Percentiles rank a stretch among this genome's conserved stretches.
phyloP scores from a whole-genome alignment of 2,797 vertebrate species.

The Delichon dasypus region DNA sequence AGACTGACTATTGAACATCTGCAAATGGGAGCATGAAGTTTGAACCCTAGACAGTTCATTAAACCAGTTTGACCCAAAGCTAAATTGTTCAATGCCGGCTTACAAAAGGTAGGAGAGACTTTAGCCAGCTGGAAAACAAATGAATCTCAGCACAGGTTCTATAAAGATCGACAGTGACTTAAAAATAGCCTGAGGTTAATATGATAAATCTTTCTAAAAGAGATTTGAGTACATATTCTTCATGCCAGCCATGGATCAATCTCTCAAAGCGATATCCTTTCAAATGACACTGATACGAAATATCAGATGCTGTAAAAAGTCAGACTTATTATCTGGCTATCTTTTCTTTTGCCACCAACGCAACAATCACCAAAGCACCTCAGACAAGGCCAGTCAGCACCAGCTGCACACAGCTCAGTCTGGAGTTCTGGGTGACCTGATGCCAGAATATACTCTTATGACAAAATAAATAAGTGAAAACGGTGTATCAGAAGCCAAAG shows the following conservation, averaged over 20 bases:
- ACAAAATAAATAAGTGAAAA: background rate
- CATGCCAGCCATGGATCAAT: conserved; percentile 75
- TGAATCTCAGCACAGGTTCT: conserved; percentile 74
- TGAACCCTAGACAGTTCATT: conserved; percentile 64
- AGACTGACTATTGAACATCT: conserved; percentile 55
- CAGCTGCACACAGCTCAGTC: background rate
- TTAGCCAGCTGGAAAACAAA: conserved; percentile 77
- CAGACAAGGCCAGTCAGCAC: background rate
- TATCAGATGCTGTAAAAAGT: conserved; percentile 60
- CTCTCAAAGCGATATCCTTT: conserved; percentile 71
- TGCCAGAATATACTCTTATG: background rate
- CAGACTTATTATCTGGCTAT: conserved; percentile 36
- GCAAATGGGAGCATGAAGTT: conserved; percentile 58
- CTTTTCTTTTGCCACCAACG: background rate
- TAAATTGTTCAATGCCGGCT: conserved; percentile 74
- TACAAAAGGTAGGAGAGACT: conserved; percentile 76
- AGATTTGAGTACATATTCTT: conserved; percentile 80
- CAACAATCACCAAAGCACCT: background rate
- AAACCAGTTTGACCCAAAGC: conserved; percentile 74
- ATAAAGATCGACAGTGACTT: conserved; percentile 77
- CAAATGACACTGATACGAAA: conserved; percentile 71
- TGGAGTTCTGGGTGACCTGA: background rate
- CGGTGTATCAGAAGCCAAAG: background rate
- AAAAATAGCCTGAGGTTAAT: conserved; percentile 81
- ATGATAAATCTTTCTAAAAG: conserved; percentile 82